Evolutionary conservation across 2,888 invertebrate genomes (phyloP), one percentile per base, ranked within the genome.

Genomic region (Erpobdella octoculata): DNA sequence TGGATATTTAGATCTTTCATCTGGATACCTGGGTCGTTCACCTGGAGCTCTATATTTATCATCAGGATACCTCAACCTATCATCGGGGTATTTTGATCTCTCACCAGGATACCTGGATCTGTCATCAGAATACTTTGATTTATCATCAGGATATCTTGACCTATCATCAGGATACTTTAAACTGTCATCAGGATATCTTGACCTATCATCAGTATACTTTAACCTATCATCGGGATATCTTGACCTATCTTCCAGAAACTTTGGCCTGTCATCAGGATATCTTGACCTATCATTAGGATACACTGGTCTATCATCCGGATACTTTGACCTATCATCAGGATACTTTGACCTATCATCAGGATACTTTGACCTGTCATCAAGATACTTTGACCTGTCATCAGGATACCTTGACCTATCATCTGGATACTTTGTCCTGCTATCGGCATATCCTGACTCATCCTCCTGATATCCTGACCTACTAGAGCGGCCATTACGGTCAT

Each of bases 101-200:
- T 58, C 41, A 65, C 72, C 68, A 21, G 41, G 48, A 28, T 58
- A 25, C 33, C 58, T 53, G 18, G 9, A 4, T 38, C 48, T 28
- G 48, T 68, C 68, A 31, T 69, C 69, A 4, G 25, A n/a, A 33
- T 72, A 46, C 48, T 67, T 53, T 12, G 35, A 25, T 66, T 38
- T 36, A 12, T 62, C 62, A 33, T 71, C 71, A 18, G 41, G 64
- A 53, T 53, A 53, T 53, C 53, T 53, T 28, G 46, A 5, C 46
- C 46, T 46, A 5, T 53, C 53, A 21, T 68, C 48, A 1, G 9
- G 15, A 33, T 46, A 48, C 48, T 53, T 68, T n/a, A n/a, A n/a
- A 21, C 53, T 53, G n/a, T 53, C 53, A 15, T n/a, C 15, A 15
- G 21, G 28, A 53, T 53, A 53, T 53, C 53, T 53, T 28, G 46